Evolutionary conservation across 2,888 invertebrate species (phyloP), one percentile per base, ranked within the genome.

Genomic region (Caenorhabditis sp.): DNA sequence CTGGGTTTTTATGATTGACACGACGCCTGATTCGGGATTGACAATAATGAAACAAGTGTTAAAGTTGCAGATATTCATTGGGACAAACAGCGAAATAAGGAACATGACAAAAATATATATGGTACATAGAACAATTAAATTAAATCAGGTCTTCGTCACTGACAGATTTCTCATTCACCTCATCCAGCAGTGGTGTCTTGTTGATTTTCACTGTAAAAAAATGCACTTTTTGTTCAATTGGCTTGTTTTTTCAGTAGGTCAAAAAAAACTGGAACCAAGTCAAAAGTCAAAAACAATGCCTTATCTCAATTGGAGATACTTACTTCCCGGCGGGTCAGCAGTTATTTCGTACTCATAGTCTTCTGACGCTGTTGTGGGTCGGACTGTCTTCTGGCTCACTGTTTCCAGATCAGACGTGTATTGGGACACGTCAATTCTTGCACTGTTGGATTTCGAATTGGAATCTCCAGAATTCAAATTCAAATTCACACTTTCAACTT

Each of bases 331-430:
- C 15, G 82, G 82, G 60, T 82, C 82, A 3, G 64, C 82, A 22
- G 74, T 82, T 9, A 82, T 82, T 74, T 82, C 82, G 47, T 82
- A 82, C 37, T 82, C 82, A 67, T 82, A 82, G 32, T 82, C 78
- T 62, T 69, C 67, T 20, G 69, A 24, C 4, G 37, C 53, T 0
- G 58, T 32, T 22, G 61, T 51, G 11, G 22, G 35, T 15, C 28
- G 32, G 11, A n/a, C 3, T 0, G 32, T 26, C 20, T 44, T 60
- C 26, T 37, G 40, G 20, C 60, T 74, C 0, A 60, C 67, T n/a
- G n/a, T n/a, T n/a, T n/a, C n/a, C n/a, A n/a, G n/a, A n/a, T n/a
- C n/a, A n/a, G n/a, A n/a, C n/a, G n/a, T n/a, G n/a, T n/a, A n/a
- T n/a, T n/a, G n/a, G n/a, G n/a, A n/a, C n/a, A n/a, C n/a, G n/a